Evolutionary conservation across 2,888 invertebrate genomes (phyloP).

Genomic region (Apamea epomidion): DNA sequence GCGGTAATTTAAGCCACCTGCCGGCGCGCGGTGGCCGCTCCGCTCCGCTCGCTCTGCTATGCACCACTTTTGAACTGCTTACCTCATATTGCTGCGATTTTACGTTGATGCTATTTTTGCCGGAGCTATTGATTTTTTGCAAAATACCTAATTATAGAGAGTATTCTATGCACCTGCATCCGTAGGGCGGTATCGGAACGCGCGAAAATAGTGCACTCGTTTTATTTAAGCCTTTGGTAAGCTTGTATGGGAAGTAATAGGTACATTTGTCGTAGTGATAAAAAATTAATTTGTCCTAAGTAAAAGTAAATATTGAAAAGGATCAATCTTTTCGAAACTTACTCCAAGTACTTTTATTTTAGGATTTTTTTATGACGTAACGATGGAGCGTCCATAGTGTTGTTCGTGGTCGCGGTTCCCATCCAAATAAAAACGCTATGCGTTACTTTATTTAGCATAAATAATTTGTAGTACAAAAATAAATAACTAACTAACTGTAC

Average conservation of each 20-base stretch:
- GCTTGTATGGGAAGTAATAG: background rate
- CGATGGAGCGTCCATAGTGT: background rate
- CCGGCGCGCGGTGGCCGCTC: slow-evolving; percentile 72
- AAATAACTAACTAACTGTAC: background rate
- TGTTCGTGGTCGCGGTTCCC: background rate
- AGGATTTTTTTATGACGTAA: background rate
- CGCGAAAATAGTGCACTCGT: background rate
- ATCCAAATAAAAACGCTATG: background rate
- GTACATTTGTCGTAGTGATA: background rate
- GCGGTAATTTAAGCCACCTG: slow-evolving; percentile 90
- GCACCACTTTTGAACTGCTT: slow-evolving; percentile 87
- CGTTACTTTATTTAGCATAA: background rate
- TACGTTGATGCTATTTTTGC: slow-evolving; percentile 72
- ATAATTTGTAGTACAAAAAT: background rate
- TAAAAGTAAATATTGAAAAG: too few relatives aligned
- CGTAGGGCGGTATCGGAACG: background rate
- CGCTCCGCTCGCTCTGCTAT: slow-evolving; percentile 76
- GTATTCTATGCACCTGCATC: background rate
- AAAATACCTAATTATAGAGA: slow-evolving; percentile 19
- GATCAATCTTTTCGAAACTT: too few relatives aligned
- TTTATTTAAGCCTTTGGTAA: background rate
- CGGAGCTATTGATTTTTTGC: slow-evolving; percentile 62
- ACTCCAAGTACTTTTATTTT: too few relatives aligned
- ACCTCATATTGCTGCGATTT: slow-evolving; percentile 78
- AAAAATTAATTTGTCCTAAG: background rate